phyloP scores from a whole-genome alignment of 2,797 vertebrate species.

The Silurus lanzhouensis region DNA sequence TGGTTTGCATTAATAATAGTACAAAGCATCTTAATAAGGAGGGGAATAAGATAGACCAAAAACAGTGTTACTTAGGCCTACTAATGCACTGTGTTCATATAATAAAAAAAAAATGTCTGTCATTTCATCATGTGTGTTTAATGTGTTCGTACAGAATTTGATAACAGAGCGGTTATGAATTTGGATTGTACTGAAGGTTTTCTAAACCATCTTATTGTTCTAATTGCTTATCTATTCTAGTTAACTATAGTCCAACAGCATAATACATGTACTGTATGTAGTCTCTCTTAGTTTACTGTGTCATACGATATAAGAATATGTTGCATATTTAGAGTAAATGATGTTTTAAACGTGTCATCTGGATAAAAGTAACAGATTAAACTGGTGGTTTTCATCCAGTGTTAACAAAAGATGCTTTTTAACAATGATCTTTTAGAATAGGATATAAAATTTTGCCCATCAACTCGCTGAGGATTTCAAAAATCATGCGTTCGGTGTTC shows the following conservation, averaged over 20 bases:
- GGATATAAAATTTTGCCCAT: background rate
- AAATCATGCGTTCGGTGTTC: background rate
- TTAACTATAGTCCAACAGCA: background rate
- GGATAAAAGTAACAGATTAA: background rate
- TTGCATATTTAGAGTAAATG: background rate
- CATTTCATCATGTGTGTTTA: background rate
- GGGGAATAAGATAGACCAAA: background rate
- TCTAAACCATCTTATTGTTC: background rate
- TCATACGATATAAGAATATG: background rate
- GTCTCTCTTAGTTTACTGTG: background rate
- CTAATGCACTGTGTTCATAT: background rate
- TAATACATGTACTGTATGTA: background rate
- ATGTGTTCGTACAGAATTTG: background rate
- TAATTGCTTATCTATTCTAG: background rate
- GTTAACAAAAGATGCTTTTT: background rate
- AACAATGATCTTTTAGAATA: background rate
- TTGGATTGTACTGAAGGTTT: background rate
- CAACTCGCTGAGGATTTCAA: background rate
- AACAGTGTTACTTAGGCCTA: background rate
- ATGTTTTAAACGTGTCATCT: background rate
- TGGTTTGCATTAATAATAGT: background rate
- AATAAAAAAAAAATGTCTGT: background rate
- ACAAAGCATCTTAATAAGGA: background rate
- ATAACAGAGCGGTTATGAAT: background rate
- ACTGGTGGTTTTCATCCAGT: background rate